A percentile compares a stretch with the other conserved stretches of the same genome.
Evolutionary conservation across 2,888 invertebrate species (phyloP).

Genomic region (Sturmia bella): DNA sequence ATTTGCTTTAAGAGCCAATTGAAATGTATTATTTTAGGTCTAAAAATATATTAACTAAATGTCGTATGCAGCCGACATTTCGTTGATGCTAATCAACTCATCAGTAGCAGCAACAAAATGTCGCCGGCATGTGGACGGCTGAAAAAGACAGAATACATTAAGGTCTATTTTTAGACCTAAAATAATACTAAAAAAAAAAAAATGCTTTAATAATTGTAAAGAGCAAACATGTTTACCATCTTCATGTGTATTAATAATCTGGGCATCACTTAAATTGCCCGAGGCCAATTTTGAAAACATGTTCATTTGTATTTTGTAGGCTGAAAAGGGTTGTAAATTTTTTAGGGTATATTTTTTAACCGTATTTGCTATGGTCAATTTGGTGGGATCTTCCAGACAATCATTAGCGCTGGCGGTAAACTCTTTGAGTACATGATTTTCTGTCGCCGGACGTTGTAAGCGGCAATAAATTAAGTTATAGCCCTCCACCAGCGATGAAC

Average conservation of each 20-base stretch:
- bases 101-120: too few species aligned
- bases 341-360: constrained; percentile 83
- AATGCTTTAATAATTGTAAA: neutral
- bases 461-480: constrained; percentile 89
- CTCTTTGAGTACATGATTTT: constrained; percentile 30
- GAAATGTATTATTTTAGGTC: too few species aligned
- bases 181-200: too few species aligned
- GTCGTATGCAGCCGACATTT: too few species aligned
- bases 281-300: constrained; percentile 84
- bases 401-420: neutral
- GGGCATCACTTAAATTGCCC: constrained; percentile 84
- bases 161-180: too few species aligned
- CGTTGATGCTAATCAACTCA: too few species aligned
- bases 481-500: constrained; percentile 87
- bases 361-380: constrained; percentile 71
- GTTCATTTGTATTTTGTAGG: constrained; percentile 87
- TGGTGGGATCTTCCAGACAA: constrained; percentile 69
- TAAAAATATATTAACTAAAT: too few species aligned
- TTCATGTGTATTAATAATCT: constrained; percentile 86
- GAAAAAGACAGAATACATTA: too few species aligned
- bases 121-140: too few species aligned
- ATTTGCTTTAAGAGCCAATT: too few species aligned
- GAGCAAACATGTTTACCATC: constrained; percentile 82
- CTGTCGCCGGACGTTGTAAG: constrained; percentile 82
- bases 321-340: constrained; percentile 87